A percentile compares a stretch with the other conserved stretches of the same genome.
Evolutionary conservation across 2,888 invertebrate species (phyloP).

Genomic region (Xestia rhomboidea): DNA sequence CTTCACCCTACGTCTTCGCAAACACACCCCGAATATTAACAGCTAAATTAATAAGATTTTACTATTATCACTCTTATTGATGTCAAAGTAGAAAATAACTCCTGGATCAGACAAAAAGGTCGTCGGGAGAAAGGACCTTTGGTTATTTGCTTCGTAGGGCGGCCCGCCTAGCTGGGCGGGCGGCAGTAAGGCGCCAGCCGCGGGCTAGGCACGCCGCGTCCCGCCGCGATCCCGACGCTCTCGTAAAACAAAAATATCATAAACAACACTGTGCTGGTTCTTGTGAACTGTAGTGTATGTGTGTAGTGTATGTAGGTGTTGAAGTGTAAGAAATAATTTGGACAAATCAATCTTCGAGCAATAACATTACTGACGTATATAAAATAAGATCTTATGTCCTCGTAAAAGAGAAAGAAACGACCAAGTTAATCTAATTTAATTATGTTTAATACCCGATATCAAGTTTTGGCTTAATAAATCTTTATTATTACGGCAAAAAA

Average conservation of each 20-base stretch:
- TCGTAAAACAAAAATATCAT: constrained; percentile 61
- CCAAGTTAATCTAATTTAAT: constrained; percentile 43
- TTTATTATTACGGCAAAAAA: background rate
- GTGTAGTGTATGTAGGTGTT: constrained; percentile 24
- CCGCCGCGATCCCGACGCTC: constrained; percentile 24
- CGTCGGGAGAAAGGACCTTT: constrained; percentile 64
- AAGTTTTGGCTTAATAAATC: constrained; percentile 20
- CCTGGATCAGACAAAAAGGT: constrained; percentile 61
- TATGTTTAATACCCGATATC: constrained; percentile 21
- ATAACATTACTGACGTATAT: constrained; percentile 22
- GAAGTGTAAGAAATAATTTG: constrained; percentile 25
- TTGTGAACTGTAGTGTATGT: constrained; percentile 45
- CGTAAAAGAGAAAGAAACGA: constrained; percentile 10
- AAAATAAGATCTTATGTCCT: constrained; percentile 9
- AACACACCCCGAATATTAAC: constrained; percentile 46
- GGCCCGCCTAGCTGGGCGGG: constrained; percentile 65
- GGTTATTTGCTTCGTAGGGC: constrained; percentile 55
- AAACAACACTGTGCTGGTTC: constrained; percentile 55
- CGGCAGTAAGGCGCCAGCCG: constrained; percentile 78
- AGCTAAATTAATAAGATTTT: constrained; percentile 33
- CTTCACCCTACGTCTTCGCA: constrained; percentile 6
- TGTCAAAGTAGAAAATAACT: constrained; percentile 51
- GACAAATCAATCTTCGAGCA: background rate
- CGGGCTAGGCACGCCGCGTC: constrained; percentile 64
- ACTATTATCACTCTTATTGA: constrained; percentile 46